A percentile compares a stretch with the other conserved stretches of the same genome.
Evolutionary conservation across 2,888 invertebrate species (phyloP).

Genomic region (Sesia apiformis): DNA sequence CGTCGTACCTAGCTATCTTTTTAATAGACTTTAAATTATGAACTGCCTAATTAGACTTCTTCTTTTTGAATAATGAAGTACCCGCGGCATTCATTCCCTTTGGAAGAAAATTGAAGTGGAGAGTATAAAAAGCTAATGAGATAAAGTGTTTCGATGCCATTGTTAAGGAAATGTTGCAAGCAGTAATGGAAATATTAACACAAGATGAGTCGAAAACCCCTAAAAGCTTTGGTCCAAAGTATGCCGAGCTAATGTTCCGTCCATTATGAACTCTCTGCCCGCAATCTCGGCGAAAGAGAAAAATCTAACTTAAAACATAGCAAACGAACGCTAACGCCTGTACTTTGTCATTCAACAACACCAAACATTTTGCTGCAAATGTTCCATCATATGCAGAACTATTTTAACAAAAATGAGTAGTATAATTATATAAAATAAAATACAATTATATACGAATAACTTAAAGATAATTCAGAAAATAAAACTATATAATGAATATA

Average conservation of each 20-base stretch:
- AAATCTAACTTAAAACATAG: conserved; percentile 50
- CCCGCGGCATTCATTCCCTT: neutral
- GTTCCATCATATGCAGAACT: too few relatives aligned
- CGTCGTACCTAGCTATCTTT: too few relatives aligned
- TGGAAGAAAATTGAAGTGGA: neutral
- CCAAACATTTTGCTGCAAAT: too few relatives aligned
- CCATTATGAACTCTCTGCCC: conserved; percentile 53
- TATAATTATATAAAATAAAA: neutral
- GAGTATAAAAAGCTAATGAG: conserved; percentile 9
- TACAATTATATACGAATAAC: neutral
- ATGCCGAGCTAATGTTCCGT: conserved; percentile 61
- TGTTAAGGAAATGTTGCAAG: conserved; percentile 13
- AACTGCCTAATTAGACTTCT: neutral
- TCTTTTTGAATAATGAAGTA: neutral
- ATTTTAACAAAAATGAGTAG: too few relatives aligned
- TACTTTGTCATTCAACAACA: too few relatives aligned
- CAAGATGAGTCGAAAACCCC: conserved; percentile 48
- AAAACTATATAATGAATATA: neutral
- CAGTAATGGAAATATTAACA: conserved; percentile 19
- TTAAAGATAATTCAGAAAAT: neutral
- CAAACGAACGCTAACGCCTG: neutral
- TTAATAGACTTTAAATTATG: neutral
- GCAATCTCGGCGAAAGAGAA: conserved; percentile 24
- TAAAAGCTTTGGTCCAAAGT: conserved; percentile 60
- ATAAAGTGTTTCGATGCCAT: conserved; percentile 7